phyloP scores from a whole-genome alignment of 1,140 invertebrate genomes.

The Thalassaphorura encarpata region DNA sequence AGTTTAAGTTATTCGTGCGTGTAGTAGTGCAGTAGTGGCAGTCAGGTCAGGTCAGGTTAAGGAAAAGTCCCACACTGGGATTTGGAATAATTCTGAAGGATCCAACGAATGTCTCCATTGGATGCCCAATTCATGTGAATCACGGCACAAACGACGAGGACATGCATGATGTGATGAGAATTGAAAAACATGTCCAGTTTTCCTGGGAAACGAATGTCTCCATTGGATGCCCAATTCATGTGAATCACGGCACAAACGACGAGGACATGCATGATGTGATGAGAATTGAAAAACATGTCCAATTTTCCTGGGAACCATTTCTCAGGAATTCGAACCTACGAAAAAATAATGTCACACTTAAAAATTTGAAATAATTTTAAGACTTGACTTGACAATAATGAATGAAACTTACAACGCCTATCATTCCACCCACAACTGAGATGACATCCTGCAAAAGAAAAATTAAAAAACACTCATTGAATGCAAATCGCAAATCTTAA shows the following conservation, averaged over 20 bases:
- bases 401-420: slow-evolving; percentile 74
- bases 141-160: slow-evolving; percentile 46
- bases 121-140: slow-evolving; percentile 26
- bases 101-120: slow-evolving; percentile 31
- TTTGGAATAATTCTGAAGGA: slow-evolving; percentile 24
- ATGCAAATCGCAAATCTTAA: no score
- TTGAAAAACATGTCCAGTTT: slow-evolving; percentile 68
- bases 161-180: slow-evolving; percentile 90
- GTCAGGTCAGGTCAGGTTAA: not conserved
- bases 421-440: slow-evolving; percentile 69
- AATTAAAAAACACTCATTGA: no score
- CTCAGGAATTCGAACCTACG: slow-evolving; percentile 75
- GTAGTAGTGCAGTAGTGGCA: not conserved
- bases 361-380: no score
- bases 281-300: slow-evolving; percentile 75
- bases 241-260: slow-evolving; percentile 36
- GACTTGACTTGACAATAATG: no score
- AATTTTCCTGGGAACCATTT: slow-evolving; percentile 76
- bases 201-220: slow-evolving; percentile 50
- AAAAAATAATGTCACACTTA: no score
- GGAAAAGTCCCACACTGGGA: slow-evolving; percentile 5
- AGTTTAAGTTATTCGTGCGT: not conserved
- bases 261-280: slow-evolving; percentile 85
- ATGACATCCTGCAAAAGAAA: slow-evolving; percentile 58
- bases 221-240: slow-evolving; percentile 29